Percentiles rank a stretch among this genome's conserved stretches.
Evolutionary conservation across 2,113 vertebrate genomes (phyloP).

Genomic region (Arenaria interpres): DNA sequence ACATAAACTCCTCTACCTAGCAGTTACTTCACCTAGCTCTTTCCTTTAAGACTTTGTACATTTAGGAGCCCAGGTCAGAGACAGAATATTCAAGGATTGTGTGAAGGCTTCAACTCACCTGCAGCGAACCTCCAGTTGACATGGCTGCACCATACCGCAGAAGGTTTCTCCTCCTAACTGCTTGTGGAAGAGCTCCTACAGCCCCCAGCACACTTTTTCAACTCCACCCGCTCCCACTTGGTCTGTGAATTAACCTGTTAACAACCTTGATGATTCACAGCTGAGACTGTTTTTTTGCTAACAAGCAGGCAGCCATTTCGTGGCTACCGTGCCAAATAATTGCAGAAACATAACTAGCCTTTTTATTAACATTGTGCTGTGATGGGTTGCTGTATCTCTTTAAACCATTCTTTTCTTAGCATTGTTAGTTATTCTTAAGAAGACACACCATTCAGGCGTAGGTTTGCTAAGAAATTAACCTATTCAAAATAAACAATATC

Average conservation of each 20-base stretch:
- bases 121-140: neutral
- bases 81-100: neutral
- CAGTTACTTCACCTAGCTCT: neutral
- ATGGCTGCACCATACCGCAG: rapidly evolving
- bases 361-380: neutral
- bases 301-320: neutral
- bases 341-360: neutral
- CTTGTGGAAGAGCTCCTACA: neutral
- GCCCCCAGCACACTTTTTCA: neutral
- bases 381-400: neutral
- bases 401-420: neutral
- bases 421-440: neutral
- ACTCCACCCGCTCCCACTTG: neutral
- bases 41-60: rapidly evolving
- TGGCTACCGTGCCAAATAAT: neutral
- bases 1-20: neutral
- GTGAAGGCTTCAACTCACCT: neutral
- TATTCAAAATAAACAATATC: neutral
- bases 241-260: neutral
- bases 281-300: neutral
- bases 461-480: neutral
- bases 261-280: neutral
- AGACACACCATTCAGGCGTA: neutral
- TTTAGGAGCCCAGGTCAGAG: neutral
- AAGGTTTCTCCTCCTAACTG: neutral